A percentile compares a stretch with the other conserved stretches of the same genome.
phyloP scores from a whole-genome alignment of 2,113 vertebrate genomes.

The Albula glossodonta region DNA sequence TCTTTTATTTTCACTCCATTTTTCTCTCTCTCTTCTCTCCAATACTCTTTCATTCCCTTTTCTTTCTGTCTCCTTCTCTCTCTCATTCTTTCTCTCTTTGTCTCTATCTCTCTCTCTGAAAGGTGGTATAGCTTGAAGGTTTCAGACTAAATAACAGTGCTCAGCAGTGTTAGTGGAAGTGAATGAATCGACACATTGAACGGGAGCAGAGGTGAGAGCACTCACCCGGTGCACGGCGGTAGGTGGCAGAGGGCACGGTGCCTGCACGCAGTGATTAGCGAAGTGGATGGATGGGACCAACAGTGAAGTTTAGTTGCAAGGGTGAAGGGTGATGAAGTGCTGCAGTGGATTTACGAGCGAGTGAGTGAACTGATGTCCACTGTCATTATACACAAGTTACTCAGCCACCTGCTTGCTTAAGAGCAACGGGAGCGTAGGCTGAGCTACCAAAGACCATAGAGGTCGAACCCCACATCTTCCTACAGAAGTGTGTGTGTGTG shows the following conservation, averaged over 20 bases:
- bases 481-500: too few relatives aligned
- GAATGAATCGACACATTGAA: neutral
- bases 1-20: neutral
- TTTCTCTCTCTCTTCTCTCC: neutral
- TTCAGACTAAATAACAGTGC: neutral
- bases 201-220: neutral
- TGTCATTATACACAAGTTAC: neutral
- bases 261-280: neutral
- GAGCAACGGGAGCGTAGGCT: neutral
- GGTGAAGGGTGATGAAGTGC: neutral
- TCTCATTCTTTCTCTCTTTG: neutral
- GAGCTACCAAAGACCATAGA: neutral
- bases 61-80: neutral
- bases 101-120: neutral
- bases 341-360: neutral
- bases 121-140: too few relatives aligned
- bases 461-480: neutral
- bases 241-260: neutral
- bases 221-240: neutral
- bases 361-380: neutral
- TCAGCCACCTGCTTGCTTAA: neutral
- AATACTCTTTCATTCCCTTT: neutral
- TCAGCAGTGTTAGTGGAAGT: neutral
- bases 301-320: neutral
- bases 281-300: neutral